phyloP scores from a whole-genome alignment of 1,140 invertebrate species.

The Drosophila arawakana region DNA sequence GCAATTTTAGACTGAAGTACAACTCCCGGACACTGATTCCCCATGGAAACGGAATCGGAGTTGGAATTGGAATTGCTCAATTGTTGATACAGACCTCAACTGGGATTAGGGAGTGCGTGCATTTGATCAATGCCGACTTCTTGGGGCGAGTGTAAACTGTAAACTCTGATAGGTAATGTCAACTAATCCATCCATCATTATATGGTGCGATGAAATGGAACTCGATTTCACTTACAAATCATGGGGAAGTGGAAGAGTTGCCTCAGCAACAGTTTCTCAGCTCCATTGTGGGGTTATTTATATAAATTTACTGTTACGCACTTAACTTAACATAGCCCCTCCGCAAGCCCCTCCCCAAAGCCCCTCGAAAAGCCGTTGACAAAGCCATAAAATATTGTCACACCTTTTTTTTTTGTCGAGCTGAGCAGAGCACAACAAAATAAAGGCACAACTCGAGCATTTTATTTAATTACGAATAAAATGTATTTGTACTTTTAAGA shows the following conservation, averaged over 20 bases:
- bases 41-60: conserved; percentile 14
- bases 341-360: background rate
- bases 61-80: background rate
- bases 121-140: conserved; percentile 66
- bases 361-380: conserved; percentile 56
- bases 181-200: conserved; percentile 43
- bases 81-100: conserved; percentile 79
- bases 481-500: conserved; percentile 58
- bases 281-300: conserved; percentile 9
- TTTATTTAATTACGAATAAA: conserved; percentile 78
- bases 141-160: conserved; percentile 39
- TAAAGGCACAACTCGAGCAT: conserved; percentile 33
- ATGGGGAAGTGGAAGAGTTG: background rate
- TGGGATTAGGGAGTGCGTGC: conserved; percentile 68
- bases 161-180: conserved; percentile 29
- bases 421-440: background rate
- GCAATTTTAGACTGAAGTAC: conserved; percentile 34
- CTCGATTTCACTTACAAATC: conserved; percentile 30
- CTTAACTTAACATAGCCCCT: background rate
- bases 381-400: conserved; percentile 79
- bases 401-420: conserved; percentile 53
- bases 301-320: conserved; percentile 30
- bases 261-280: background rate
- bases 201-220: conserved; percentile 1
- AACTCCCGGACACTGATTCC: conserved; percentile 14